Evolutionary conservation across 1,140 invertebrate genomes (phyloP), one percentile per base, ranked within the genome.

Genomic region (Sesamia nonagrioides): DNA sequence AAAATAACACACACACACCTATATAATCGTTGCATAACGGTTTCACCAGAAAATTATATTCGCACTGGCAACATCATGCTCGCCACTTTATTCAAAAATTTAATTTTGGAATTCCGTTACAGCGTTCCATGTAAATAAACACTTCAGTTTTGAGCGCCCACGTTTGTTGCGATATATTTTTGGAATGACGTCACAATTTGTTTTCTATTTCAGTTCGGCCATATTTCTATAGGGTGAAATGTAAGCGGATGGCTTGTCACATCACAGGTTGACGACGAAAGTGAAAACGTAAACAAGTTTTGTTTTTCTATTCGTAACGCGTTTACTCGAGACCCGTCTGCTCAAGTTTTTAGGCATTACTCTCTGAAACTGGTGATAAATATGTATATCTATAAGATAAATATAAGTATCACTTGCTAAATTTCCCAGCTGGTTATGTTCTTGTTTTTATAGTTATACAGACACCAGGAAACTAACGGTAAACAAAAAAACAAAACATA

Each of bases 261-360:
- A 18, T 72, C n/a, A 72, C 69, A 54, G 33, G 27, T 56, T 18
- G 48, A 72, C 60, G 40, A 40, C 17, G 63, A 68, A 68, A 73
- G 71, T 73, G 71, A 73, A 73, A 73, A 56, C 52, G 21, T 17
- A 60, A 58, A 73, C 71, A 45, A 35, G 50, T 52, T 73, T 73
- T 73, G 18, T 73, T 73, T 60, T 73, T 45, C 54, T 73, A 73
- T 58, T 60, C 37, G 71, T 60, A 73, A 73, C 71, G 33, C 33
- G 37, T 73, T 73, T 73, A 60, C 71, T 58, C 40, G 37, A 73
- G 52, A 73, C 42, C 15, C 48, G 48, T 71, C 54, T 73, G 42
- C 52, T 73, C 17, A 58, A 45, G 33, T 60, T 54, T 52, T 37
- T 42, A 50, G 18, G 21, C 11, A 27, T 40, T n/a, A 6, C 42